Evolutionary conservation across 2,888 invertebrate species (phyloP).

Genomic region (Caenorhabditis macrosperma): DNA sequence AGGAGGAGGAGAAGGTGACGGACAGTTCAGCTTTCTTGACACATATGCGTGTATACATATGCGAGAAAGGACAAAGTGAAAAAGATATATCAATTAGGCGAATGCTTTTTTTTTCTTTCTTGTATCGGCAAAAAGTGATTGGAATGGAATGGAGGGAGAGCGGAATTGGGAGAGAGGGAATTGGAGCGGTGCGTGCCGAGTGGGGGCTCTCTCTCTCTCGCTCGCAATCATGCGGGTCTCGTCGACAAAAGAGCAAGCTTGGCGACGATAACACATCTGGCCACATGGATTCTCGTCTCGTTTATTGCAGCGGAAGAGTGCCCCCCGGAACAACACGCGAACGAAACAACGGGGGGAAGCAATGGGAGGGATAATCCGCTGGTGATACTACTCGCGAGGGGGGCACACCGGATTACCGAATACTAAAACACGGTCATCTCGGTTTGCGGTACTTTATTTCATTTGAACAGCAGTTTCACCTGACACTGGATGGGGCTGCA

Average conservation of each 20-base stretch:
- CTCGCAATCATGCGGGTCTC: background rate
- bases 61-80: background rate
- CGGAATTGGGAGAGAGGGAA: background rate
- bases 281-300: constrained; percentile 36
- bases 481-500: no score
- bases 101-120: no score
- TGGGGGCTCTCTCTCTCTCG: constrained; percentile 25
- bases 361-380: constrained; percentile 15
- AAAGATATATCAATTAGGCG: constrained; percentile 31
- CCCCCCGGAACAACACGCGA: background rate
- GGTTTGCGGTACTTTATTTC: background rate
- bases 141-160: background rate
- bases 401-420: constrained; percentile 1
- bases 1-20: background rate
- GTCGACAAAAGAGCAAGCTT: background rate
- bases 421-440: background rate
- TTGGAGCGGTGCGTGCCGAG: constrained; percentile 20
- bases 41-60: constrained; percentile 29
- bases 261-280: constrained; percentile 38
- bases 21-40: constrained; percentile 25
- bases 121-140: background rate
- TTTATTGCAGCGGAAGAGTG: constrained; percentile 29
- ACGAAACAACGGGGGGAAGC: background rate
- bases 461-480: background rate
- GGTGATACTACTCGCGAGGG: no score